Conservation (phyloP, 2,113 vertebrate species). For the mouse (Mus musculus) region DNA sequence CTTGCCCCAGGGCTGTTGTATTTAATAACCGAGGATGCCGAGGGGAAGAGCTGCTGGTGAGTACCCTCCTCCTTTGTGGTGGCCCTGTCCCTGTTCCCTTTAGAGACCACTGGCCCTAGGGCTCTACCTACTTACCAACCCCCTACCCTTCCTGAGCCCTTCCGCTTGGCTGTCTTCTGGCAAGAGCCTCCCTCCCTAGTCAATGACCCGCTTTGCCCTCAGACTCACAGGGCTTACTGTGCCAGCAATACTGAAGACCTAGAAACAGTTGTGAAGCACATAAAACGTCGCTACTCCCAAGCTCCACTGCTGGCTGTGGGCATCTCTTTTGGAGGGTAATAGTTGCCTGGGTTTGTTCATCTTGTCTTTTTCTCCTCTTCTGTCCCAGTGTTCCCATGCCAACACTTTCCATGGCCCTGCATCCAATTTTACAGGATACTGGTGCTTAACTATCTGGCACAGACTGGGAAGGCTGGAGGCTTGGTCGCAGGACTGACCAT, state of each 20-base stretch:
- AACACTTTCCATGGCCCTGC: neutral
- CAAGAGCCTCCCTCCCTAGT: neutral
- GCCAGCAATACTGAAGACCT: slow-evolving; percentile 90
- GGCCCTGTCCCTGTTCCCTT: neutral
- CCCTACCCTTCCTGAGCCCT: neutral
- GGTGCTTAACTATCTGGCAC: slow-evolving; percentile 90
- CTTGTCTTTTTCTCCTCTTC: neutral
- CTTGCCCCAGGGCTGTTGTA: slow-evolving; percentile 87
- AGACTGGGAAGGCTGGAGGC: slow-evolving; percentile 77
- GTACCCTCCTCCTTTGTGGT: slow-evolving; percentile 2
- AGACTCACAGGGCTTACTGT: slow-evolving; percentile 90
- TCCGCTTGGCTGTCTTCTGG: neutral
- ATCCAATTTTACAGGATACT: slow-evolving; percentile 85
- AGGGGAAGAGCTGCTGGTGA: slow-evolving; percentile 90
- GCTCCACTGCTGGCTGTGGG: slow-evolving; percentile 89
- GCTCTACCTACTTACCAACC: neutral
- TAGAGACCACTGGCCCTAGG: neutral
- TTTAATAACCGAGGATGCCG: slow-evolving; percentile 91
- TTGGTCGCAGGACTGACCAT: slow-evolving; percentile 88
- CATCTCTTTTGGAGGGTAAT: slow-evolving; percentile 93
- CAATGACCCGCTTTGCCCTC: slow-evolving; percentile 34
- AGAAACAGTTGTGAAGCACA: slow-evolving; percentile 86
- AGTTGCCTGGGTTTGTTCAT: neutral
- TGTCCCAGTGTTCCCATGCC: neutral
- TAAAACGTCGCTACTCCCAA: slow-evolving; percentile 82